Percentiles rank a stretch among this genome's conserved stretches.
phyloP scores from a whole-genome alignment of 2,888 invertebrate genomes.

The Palloptera scutellata region DNA sequence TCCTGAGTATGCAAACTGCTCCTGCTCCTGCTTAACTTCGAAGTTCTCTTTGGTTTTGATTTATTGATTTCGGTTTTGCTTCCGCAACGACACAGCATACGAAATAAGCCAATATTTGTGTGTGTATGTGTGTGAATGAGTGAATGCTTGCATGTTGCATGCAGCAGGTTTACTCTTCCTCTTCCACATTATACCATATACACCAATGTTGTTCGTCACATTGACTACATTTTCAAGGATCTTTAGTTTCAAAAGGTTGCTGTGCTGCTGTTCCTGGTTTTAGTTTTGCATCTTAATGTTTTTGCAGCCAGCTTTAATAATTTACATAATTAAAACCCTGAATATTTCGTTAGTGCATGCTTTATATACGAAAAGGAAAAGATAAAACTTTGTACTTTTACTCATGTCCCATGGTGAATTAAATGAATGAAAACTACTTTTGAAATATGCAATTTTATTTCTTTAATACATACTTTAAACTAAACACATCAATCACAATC shows the following conservation, averaged over 20 bases:
- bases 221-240: not conserved
- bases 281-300: not conserved
- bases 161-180: not conserved
- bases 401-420: too few relatives aligned
- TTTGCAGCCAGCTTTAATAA: not conserved
- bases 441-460: too few relatives aligned
- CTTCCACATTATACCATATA: not conserved
- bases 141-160: conserved; percentile 3
- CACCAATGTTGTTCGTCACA: not conserved
- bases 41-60: conserved; percentile 44
- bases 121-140: conserved; percentile 3
- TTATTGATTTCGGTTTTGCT: conserved; percentile 50
- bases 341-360: too few relatives aligned
- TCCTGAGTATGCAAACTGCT: too few relatives aligned
- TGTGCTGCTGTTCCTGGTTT: too few relatives aligned
- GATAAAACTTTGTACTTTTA: too few relatives aligned
- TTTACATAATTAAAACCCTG: too few relatives aligned
- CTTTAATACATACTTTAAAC: too few relatives aligned
- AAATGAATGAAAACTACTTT: too few relatives aligned
- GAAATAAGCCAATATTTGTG: conserved; percentile 54
- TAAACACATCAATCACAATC: too few relatives aligned
- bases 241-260: not conserved
- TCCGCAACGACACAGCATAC: conserved; percentile 44
- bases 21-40: too few relatives aligned
- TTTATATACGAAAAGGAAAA: too few relatives aligned